These are phyloP conservation scores for Accipiter virgatus DNA, from an alignment of 2,113 vertebrate genomes.

Conservation along the genomic window DNA sequence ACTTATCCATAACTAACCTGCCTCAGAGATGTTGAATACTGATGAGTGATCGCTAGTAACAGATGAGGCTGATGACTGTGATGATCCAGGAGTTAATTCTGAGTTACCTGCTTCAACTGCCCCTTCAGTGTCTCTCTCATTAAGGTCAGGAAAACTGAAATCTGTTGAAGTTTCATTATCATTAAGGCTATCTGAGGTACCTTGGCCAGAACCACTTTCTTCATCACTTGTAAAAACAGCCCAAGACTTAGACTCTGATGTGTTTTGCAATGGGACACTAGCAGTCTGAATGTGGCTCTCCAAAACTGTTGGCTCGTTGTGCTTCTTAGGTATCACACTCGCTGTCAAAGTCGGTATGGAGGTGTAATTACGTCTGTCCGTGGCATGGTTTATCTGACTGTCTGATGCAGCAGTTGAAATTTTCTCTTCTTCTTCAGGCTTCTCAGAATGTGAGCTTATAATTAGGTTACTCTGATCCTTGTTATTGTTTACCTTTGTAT, in stretches of 20 bases:
- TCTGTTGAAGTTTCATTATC: constrained; percentile 95
- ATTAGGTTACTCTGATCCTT: constrained; percentile 69
- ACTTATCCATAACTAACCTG: constrained; percentile 77
- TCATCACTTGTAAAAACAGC: constrained; percentile 80
- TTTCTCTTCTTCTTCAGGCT: constrained; percentile 67
- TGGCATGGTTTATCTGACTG: constrained; percentile 5
- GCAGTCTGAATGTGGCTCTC: constrained; percentile 74
- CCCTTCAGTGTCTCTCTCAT: constrained; percentile 80
- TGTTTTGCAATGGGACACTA: constrained; percentile 38
- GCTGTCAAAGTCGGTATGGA: constrained; percentile 2
- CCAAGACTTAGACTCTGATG: constrained; percentile 74
- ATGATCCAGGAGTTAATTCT: constrained; percentile 72
- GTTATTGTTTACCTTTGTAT: constrained; percentile 71
- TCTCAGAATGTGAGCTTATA: constrained; percentile 70
- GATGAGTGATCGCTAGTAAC: constrained; percentile 71
- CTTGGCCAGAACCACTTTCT: constrained; percentile 91
- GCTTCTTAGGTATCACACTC: constrained; percentile 28
- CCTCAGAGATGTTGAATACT: constrained; percentile 78
- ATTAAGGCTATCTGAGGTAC: constrained; percentile 81
- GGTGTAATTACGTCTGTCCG: constrained; percentile 33
- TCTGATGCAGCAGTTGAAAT: constrained; percentile 40
- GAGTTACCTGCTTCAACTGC: constrained; percentile 86
- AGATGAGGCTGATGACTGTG: constrained; percentile 70
- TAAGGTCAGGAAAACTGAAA: constrained; percentile 90
- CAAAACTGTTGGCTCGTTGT: constrained; percentile 52